These are phyloP conservation scores for Thereuonema tuberculata DNA, from an alignment of 1,140 invertebrate species.

Conservation along the genomic window DNA sequence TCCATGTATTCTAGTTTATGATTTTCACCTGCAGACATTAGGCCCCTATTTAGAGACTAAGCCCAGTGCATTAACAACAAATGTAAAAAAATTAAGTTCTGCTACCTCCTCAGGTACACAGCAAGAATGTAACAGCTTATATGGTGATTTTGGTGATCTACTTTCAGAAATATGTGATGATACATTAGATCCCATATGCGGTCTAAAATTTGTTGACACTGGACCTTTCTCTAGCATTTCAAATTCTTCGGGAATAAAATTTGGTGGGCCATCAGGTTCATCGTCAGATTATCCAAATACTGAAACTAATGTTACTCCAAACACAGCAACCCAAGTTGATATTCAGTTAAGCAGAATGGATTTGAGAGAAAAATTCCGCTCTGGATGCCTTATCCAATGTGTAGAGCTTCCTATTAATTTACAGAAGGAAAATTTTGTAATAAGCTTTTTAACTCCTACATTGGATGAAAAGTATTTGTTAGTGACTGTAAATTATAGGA, in stretches of 20 bases:
- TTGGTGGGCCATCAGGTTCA: conserved; percentile 2
- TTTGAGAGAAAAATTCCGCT: not conserved
- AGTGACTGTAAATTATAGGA: conserved; percentile 20
- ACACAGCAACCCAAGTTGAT: not conserved
- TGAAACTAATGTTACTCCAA: not conserved
- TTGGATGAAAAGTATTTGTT: conserved; percentile 26
- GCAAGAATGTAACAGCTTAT: conserved; percentile 21
- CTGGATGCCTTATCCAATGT: conserved; percentile 22
- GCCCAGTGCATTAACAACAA: not conserved
- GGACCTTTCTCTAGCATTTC: not conserved
- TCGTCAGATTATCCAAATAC: not conserved
- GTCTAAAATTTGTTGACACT: not conserved
- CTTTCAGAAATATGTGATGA: conserved; percentile 22
- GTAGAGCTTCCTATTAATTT: conserved; percentile 25
- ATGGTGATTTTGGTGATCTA: conserved; percentile 31
- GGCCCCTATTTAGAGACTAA: not conserved
- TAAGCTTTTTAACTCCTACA: conserved; percentile 24
- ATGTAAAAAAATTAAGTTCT: not conserved
- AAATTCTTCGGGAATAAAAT: not conserved
- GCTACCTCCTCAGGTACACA: conserved; percentile 8
- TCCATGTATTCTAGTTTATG: conserved; percentile 2
- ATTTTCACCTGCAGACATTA: not conserved
- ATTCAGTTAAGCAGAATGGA: not conserved
- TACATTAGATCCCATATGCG: conserved; percentile 1
- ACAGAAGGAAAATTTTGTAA: conserved; percentile 21